These are phyloP conservation scores for Procambarus virginalis DNA, from an alignment of 1,140 invertebrate genomes.

Conservation along the genomic window DNA sequence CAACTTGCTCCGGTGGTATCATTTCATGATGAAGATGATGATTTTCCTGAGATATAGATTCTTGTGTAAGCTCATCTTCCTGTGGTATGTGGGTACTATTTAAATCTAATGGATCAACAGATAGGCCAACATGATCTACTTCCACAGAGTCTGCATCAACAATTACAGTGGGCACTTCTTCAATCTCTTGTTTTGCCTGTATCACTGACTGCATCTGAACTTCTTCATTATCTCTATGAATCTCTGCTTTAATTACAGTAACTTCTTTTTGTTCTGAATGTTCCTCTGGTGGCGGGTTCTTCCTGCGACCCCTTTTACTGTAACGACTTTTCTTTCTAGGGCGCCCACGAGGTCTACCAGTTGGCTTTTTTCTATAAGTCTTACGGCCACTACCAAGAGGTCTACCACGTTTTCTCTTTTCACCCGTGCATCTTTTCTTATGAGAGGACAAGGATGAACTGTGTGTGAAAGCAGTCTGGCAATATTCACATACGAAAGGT, in stretches of 20 bases:
- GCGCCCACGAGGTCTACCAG: slow-evolving; percentile 50
- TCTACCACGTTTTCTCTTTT: slow-evolving; percentile 57
- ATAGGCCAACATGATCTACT: not conserved
- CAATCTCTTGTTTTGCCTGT: slow-evolving; percentile 47
- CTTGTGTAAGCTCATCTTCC: slow-evolving; percentile 2
- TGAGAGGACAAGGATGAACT: slow-evolving; percentile 62
- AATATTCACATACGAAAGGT: slow-evolving; percentile 65
- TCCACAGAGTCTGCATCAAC: slow-evolving; percentile 40
- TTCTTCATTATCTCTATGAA: slow-evolving; percentile 25
- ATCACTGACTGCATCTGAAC: slow-evolving; percentile 1
- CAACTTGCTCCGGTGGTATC: slow-evolving; percentile 27
- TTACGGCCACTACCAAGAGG: slow-evolving; percentile 62
- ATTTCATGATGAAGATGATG: slow-evolving; percentile 39
- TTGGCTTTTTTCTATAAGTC: slow-evolving; percentile 53
- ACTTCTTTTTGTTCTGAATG: slow-evolving; percentile 15
- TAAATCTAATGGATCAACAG: not conserved
- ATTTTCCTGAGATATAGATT: slow-evolving; percentile 26
- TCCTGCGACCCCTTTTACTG: slow-evolving; percentile 40
- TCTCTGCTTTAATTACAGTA: slow-evolving; percentile 24
- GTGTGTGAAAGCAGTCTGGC: slow-evolving; percentile 67
- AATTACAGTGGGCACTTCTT: slow-evolving; percentile 52
- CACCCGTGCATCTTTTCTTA: slow-evolving; percentile 56
- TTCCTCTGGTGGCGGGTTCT: slow-evolving; percentile 16
- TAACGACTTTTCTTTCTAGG: slow-evolving; percentile 62
- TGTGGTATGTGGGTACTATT: not conserved